Evolutionary conservation across 2,888 invertebrate species (phyloP).

Genomic region (Dichetophora obliterata): DNA sequence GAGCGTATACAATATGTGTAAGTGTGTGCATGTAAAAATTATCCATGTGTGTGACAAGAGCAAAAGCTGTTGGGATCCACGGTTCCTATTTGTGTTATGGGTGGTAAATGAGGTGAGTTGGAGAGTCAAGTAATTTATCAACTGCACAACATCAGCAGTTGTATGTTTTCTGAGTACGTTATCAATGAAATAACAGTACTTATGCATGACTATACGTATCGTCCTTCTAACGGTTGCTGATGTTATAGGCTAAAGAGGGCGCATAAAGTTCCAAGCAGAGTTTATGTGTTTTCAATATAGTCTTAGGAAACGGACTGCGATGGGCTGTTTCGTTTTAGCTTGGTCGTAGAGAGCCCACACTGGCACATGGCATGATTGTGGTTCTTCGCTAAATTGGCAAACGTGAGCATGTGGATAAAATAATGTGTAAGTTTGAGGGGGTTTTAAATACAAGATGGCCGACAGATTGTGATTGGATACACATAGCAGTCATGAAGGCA

Average conservation of each 20-base stretch:
- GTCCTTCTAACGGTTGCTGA: conserved; percentile 27
- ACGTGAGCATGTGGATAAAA: conserved; percentile 23
- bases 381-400: conserved; percentile 38
- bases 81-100: not conserved
- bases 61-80: not conserved
- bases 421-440: conserved; percentile 46
- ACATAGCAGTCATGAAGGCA: conserved; percentile 37
- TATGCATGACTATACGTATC: conserved; percentile 28
- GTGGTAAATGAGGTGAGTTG: conserved; percentile 6
- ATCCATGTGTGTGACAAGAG: conserved; percentile 17
- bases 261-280: conserved; percentile 44
- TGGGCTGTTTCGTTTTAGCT: conserved; percentile 13
- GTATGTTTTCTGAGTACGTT: conserved; percentile 33
- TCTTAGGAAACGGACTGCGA: conserved; percentile 42
- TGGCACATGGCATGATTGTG: conserved; percentile 35
- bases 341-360: conserved; percentile 5
- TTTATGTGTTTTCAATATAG: conserved; percentile 51
- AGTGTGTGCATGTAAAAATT: not conserved
- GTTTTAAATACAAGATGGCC: conserved; percentile 58
- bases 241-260: conserved; percentile 43
- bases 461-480: conserved; percentile 58
- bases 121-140: conserved; percentile 47
- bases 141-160: conserved; percentile 45
- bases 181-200: conserved; percentile 40
- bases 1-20: conserved; percentile 9